phyloP scores from a whole-genome alignment of 2,113 vertebrate genomes.

The Neomonachus schauinslandi region DNA sequence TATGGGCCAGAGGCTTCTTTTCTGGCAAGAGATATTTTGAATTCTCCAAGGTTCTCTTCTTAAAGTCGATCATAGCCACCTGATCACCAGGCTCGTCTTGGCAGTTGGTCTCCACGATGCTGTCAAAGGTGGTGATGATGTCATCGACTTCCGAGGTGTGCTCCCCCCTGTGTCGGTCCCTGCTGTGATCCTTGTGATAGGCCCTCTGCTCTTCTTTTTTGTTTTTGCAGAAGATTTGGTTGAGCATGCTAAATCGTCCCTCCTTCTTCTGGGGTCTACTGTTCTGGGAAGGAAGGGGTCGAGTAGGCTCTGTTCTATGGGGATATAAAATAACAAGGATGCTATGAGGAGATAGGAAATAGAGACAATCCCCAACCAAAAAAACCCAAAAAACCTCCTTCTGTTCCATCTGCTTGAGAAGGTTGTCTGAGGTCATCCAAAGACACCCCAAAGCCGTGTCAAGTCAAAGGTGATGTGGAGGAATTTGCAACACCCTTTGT shows the following conservation, averaged over 20 bases:
- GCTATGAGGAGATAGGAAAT: background rate
- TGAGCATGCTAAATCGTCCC: slow-evolving; percentile 88
- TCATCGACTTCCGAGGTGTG: slow-evolving; percentile 92
- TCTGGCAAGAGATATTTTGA: slow-evolving; percentile 85
- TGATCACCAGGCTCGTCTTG: slow-evolving; percentile 80
- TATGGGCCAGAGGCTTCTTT: slow-evolving; percentile 80
- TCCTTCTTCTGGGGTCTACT: slow-evolving; percentile 87
- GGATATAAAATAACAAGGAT: slow-evolving; percentile 61
- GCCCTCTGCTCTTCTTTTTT: slow-evolving; percentile 86
- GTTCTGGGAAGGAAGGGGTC: slow-evolving; percentile 81
- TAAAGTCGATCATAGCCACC: slow-evolving; percentile 73
- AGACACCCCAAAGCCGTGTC: background rate
- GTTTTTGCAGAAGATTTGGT: slow-evolving; percentile 92
- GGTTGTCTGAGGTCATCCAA: background rate
- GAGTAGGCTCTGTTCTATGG: slow-evolving; percentile 83
- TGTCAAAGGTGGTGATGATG: slow-evolving; percentile 93
- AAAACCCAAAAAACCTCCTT: background rate
- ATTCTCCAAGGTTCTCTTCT: slow-evolving; percentile 83
- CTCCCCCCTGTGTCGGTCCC: slow-evolving; percentile 77
- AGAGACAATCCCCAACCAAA: background rate
- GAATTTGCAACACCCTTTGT: too few species aligned
- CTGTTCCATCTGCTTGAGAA: background rate
- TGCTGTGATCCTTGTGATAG: slow-evolving; percentile 81
- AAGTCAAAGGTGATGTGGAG: background rate
- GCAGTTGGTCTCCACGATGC: slow-evolving; percentile 85